Conservation (phyloP, 2,888 invertebrate species). For the Ophioninae sp. region DNA sequence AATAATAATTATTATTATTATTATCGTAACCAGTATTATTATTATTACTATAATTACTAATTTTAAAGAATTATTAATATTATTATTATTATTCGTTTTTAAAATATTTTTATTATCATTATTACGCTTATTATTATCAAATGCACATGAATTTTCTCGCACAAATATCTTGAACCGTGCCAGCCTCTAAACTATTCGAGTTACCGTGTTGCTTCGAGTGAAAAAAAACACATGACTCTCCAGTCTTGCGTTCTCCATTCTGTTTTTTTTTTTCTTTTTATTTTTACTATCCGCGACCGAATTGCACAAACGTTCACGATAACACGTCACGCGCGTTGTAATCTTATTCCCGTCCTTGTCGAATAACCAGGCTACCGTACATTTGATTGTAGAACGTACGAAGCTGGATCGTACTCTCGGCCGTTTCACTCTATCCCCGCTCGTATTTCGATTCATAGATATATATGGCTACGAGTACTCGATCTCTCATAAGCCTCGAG, state of each 20-base stretch:
- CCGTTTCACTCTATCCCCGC: slow-evolving; percentile 2
- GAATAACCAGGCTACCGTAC: slow-evolving; percentile 51
- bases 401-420: slow-evolving; percentile 14
- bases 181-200: slow-evolving; percentile 37
- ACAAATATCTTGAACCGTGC: slow-evolving; percentile 59
- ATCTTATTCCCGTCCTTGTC: slow-evolving; percentile 68
- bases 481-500: slow-evolving; percentile 55
- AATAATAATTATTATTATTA: too few relatives aligned
- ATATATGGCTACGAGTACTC: slow-evolving; percentile 33
- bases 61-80: too few relatives aligned
- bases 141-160: neutral
- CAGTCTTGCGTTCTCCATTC: neutral
- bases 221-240: slow-evolving; percentile 19
- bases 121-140: neutral
- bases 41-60: too few relatives aligned
- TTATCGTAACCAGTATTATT: too few relatives aligned
- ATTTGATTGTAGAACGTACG: slow-evolving; percentile 23
- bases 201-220: slow-evolving; percentile 22
- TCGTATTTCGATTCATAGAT: slow-evolving; percentile 16
- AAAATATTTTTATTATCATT: too few relatives aligned
- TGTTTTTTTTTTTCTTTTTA: slow-evolving; percentile 25
- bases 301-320: slow-evolving; percentile 65
- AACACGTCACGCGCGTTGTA: slow-evolving; percentile 66
- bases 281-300: slow-evolving; percentile 68
- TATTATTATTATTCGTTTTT: too few relatives aligned